Evolutionary conservation across 35 echinoderm and acorn worm genomes (phyloP), one percentile per base, ranked within the genome.

Genomic region (Amphiura filiformis): DNA sequence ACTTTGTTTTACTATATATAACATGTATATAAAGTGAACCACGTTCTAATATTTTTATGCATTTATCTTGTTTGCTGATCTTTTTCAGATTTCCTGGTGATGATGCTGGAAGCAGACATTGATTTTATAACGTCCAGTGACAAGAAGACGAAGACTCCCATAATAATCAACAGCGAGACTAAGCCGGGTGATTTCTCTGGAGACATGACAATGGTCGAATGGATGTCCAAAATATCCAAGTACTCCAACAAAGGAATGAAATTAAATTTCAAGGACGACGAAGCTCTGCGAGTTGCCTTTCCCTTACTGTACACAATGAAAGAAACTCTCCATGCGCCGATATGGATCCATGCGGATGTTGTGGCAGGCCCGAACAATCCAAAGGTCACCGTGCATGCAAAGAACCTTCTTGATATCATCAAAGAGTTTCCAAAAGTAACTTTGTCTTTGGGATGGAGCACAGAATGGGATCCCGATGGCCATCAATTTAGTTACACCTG

Each of bases 71-170:
- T 47, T 47, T 47, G 41, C 17, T 47, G 41, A 47, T 47, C 4
- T 47, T n/a, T n/a, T 80, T 20, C 77, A 97, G 95, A 94, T 84
- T 91, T 86, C 37, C 81, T 91, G 39, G 7, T 89, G 7, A 93
- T 97, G 95, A 93, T 97, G 89, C 36, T 97, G 37, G 89, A 93
- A 31, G 85, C 89, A 34, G 95, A 97, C 75, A 88, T 97, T 9
- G 75, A 85, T 78, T 57, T 97, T 32, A 37, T 44, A 40, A 86
- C 83, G 75, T 56, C 57, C 15, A 38, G 79, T 12, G 83, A 81
- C 41, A 64, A 76, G 26, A 93, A 57, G 39, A 78, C 76, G 31
- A 77, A 32, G 0, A 90, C 85, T 65, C 83, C 77, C 11, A 90
- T 90, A 12, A 76, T 89, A 13, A 33, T 97, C 14, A 85, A 23